Evolutionary conservation across 2,888 invertebrate genomes (phyloP).

Genomic region (Augochlorella aurata): DNA sequence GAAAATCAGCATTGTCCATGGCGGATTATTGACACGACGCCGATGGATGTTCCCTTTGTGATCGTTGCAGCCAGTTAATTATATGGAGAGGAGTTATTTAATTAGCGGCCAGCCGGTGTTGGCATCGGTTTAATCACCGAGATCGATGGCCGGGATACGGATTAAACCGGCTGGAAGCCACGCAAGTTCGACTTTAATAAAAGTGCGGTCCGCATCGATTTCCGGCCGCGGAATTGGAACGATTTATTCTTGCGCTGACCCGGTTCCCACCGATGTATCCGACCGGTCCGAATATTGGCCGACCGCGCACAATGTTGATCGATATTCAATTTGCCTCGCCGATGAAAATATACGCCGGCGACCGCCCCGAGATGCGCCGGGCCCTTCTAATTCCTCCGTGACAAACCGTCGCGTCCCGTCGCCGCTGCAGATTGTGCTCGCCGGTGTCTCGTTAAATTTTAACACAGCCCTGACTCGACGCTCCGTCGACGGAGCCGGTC

Average conservation of each 20-base stretch:
- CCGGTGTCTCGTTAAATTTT: background rate
- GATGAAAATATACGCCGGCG: constrained; percentile 13
- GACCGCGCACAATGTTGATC: constrained; percentile 38
- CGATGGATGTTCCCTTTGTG: constrained; percentile 9
- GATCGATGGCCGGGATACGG: constrained; percentile 34
- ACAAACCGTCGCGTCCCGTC: too few species aligned
- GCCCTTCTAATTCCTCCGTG: too few species aligned
- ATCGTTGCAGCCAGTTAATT: constrained; percentile 47
- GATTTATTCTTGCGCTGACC: constrained; percentile 59
- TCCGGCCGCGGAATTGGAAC: constrained; percentile 52
- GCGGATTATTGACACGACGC: constrained; percentile 41
- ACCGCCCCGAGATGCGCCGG: background rate
- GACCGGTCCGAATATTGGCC: constrained; percentile 13
- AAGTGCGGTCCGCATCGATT: constrained; percentile 55
- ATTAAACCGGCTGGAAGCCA: constrained; percentile 25
- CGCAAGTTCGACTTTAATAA: constrained; percentile 62
- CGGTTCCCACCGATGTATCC: constrained; percentile 39
- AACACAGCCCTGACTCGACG: background rate
- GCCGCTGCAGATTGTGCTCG: background rate
- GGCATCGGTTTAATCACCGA: constrained; percentile 51
- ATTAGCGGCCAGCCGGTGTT: constrained; percentile 31
- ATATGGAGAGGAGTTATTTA: constrained; percentile 44
- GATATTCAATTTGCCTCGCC: constrained; percentile 45
- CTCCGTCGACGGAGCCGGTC: background rate
- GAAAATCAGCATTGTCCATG: constrained; percentile 45